Evolutionary conservation across 2,797 vertebrate genomes (phyloP).

Genomic region (Lagodon rhomboides): DNA sequence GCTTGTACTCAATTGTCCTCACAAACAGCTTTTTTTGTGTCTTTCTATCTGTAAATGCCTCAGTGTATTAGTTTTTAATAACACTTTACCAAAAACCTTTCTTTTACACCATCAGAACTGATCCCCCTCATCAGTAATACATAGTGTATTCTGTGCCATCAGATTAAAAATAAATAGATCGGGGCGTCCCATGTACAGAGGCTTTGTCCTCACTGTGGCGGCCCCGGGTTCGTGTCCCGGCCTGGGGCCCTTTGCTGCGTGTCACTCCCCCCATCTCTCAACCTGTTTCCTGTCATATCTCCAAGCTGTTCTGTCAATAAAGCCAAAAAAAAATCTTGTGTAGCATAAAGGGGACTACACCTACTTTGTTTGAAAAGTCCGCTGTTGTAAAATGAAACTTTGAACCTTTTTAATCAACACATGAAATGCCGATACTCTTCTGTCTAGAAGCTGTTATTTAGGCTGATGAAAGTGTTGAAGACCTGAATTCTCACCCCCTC

Average conservation of each 20-base stretch:
- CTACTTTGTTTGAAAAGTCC: no score
- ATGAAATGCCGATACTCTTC: neutral
- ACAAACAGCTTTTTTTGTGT: neutral
- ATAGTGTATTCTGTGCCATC: neutral
- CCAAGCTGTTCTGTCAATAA: no score
- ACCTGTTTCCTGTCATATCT: no score
- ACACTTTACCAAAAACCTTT: neutral
- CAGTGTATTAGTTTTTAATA: neutral
- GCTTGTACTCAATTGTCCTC: no score
- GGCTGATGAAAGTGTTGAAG: neutral
- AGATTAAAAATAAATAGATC: neutral
- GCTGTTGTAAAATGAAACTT: no score
- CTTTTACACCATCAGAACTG: neutral
- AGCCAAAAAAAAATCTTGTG: no score
- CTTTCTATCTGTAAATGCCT: neutral
- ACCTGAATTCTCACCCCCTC: constrained; percentile 20
- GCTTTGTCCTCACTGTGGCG: no score
- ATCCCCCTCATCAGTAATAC: neutral
- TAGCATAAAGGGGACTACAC: no score
- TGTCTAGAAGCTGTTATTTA: neutral
- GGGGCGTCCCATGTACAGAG: no score
- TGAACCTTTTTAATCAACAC: neutral
- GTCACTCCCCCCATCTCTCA: no score
- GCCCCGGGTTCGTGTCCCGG: no score
- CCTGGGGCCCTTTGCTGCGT: no score